phyloP scores from a whole-genome alignment of 2,113 vertebrate species.

The Pan paniscus region DNA sequence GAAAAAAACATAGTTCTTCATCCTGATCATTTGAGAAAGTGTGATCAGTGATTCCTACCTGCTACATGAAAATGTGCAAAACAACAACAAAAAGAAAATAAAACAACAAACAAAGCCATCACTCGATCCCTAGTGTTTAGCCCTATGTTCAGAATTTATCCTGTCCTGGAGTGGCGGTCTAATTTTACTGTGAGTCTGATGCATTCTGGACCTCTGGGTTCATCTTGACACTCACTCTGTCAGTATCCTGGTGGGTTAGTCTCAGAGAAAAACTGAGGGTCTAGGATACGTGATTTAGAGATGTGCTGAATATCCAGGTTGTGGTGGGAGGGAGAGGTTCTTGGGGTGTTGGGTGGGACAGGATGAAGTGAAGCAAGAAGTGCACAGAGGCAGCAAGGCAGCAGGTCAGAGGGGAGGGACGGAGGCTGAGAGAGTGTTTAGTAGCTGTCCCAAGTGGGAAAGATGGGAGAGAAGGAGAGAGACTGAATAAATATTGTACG shows the following conservation, averaged over 20 bases:
- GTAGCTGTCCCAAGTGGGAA: not conserved
- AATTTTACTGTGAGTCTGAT: no score
- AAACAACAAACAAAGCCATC: not conserved
- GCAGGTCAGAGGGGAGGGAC: accelerated
- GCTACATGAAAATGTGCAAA: not conserved
- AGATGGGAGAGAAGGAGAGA: not conserved
- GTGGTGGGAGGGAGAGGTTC: not conserved
- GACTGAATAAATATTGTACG: not conserved
- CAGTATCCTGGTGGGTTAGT: not conserved
- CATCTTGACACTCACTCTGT: not conserved
- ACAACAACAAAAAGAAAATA: not conserved
- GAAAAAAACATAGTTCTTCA: no score
- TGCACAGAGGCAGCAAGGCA: not conserved
- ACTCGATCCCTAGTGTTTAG: not conserved
- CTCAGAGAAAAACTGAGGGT: not conserved
- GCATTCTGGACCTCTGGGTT: no score
- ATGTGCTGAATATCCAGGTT: no score
- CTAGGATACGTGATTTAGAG: not conserved
- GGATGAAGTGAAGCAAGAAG: not conserved
- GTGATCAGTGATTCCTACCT: not conserved
- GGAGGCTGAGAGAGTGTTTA: not conserved
- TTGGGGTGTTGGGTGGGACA: no score
- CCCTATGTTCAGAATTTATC: no score
- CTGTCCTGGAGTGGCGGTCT: no score
- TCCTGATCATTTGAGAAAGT: not conserved